Evolutionary conservation across 2,113 vertebrate species (phyloP), one percentile per base, ranked within the genome.

Genomic region (Symphodus melops): DNA sequence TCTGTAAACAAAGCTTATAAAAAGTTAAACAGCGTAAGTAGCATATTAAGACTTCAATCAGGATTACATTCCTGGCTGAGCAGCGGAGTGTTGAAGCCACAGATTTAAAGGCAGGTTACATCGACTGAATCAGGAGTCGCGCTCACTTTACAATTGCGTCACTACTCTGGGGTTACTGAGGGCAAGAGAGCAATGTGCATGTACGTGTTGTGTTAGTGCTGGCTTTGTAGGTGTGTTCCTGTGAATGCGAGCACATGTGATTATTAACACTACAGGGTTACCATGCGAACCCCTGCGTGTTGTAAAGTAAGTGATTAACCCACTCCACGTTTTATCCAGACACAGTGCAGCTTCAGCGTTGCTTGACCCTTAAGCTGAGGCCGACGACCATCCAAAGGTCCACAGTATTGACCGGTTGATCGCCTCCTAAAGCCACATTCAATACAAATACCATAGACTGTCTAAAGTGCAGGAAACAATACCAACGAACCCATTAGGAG

Each of bases 291-390:
- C 61, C 52, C 4, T 51, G 49, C 36, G 41, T 13, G 74, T 72
- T 65, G 65, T 73, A 59, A 25, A 59, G 54, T 76, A 8, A 83
- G 68, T 57, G 76, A 85, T 85, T 86, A 83, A 87, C 79, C 53
- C 51, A 66, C 51, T 66, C 3, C 8, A 48, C 37, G 33, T 53
- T 56, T 67, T 68, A 73, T 79, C 64, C 42, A 76, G 19, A 68
- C 53, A 48, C 13, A 37, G 44, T 16, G 39, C 23, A 57, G 66
- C 39, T 25, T 25, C 10, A n/a, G 36, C n/a, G 48, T 20, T 19
- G 17, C 66, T 68, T 68, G 73, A 82, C 67, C 67, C 51, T 60
- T 66, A n/a, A 21, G 44, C 20, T 56, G 46, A 66, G 48, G 48
- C 1, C 8, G 48, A 37, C 1, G 1, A 54, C 77, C 58, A 66